phyloP scores from a whole-genome alignment of 1,140 invertebrate genomes.

The Diprion similis region DNA sequence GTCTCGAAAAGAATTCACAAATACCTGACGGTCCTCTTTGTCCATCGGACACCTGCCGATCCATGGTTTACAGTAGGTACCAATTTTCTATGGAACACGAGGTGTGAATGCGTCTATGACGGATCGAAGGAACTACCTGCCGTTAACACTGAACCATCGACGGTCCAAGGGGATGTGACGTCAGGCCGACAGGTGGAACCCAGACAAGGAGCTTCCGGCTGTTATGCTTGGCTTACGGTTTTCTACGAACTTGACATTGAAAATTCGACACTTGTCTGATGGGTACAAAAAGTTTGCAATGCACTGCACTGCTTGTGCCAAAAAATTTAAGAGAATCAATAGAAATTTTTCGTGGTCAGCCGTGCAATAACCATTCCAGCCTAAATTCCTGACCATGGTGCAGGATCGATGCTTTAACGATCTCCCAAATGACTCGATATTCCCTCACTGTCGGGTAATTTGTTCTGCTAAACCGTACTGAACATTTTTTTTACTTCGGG shows the following conservation, averaged over 20 bases:
- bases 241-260: slow-evolving; percentile 11
- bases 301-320: background rate
- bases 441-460: background rate
- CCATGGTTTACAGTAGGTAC: background rate
- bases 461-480: background rate
- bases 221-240: slow-evolving; percentile 23
- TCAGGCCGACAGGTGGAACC: slow-evolving; percentile 34
- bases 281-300: background rate
- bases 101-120: background rate
- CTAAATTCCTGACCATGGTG: background rate
- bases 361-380: background rate
- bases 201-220: slow-evolving; percentile 35
- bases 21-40: background rate
- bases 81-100: background rate
- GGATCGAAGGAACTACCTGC: background rate
- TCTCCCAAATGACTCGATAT: no score
- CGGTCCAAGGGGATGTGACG: slow-evolving; percentile 37
- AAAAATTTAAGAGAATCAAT: background rate
- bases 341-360: background rate
- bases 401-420: no score
- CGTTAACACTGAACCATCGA: background rate
- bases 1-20: background rate
- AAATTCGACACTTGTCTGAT: background rate
- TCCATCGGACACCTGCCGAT: background rate
- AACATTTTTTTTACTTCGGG: background rate